Evolutionary conservation across 2,113 vertebrate species (phyloP).

Genomic region (Rynchops niger): DNA sequence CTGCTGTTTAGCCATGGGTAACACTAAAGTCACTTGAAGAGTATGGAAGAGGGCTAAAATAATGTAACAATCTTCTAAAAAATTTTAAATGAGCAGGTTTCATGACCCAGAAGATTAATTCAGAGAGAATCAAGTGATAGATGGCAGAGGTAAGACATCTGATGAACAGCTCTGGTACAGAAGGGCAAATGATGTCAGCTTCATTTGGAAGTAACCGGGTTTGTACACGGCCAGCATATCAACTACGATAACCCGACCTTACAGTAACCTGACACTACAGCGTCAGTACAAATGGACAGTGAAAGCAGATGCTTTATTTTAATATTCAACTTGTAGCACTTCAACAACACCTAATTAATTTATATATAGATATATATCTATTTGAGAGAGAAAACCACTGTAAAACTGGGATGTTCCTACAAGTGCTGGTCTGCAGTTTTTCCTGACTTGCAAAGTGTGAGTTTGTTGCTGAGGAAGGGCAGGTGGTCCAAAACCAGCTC

Average conservation of each 20-base stretch:
- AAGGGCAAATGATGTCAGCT: conserved; percentile 46
- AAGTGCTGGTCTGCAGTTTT: not conserved
- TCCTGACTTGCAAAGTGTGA: not conserved
- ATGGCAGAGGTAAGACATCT: conserved; percentile 34
- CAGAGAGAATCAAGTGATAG: not conserved
- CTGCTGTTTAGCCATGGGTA: not conserved
- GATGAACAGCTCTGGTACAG: conserved; percentile 16
- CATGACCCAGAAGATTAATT: conserved; percentile 35
- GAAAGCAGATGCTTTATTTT: not conserved
- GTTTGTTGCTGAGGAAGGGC: not conserved
- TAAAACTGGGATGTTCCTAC: not conserved
- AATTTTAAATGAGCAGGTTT: conserved; percentile 18
- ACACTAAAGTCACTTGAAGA: not conserved
- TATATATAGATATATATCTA: not conserved
- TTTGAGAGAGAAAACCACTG: not conserved
- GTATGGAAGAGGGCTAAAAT: not conserved
- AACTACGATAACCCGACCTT: not conserved
- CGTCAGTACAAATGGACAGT: not conserved
- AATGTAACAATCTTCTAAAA: not conserved
- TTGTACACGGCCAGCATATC: conserved; percentile 23
- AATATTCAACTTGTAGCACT: not conserved
- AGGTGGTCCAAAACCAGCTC: not conserved
- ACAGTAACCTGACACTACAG: not conserved
- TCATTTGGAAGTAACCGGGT: conserved; percentile 51
- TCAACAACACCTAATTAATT: not conserved